Percentiles rank a stretch among this genome's conserved stretches.
phyloP scores from a whole-genome alignment of 2,888 invertebrate species.

The Eupithecia centaureata region DNA sequence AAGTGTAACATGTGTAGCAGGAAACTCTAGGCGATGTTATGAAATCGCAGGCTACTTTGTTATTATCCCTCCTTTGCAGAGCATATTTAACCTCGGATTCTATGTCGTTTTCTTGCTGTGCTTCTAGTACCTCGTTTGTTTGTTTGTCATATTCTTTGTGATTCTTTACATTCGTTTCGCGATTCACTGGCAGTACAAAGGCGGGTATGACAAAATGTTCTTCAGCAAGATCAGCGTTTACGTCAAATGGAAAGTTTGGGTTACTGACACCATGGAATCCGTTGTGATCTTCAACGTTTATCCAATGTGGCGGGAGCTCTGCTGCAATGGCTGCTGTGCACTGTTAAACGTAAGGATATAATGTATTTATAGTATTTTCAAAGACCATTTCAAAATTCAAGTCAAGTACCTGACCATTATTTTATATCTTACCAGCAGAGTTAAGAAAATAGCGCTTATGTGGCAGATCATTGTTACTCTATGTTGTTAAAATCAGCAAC shows the following conservation, averaged over 20 bases:
- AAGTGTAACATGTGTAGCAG: slow-evolving; percentile 10
- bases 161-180: not conserved
- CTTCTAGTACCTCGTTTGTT: not conserved
- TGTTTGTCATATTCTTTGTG: not conserved
- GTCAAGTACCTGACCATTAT: not conserved
- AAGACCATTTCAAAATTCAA: not conserved
- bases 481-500: not conserved
- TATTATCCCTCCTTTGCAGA: not conserved
- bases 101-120: not conserved
- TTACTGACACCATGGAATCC: not conserved
- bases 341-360: not conserved
- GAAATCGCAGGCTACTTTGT: slow-evolving; percentile 7
- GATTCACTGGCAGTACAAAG: not conserved
- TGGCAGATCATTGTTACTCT: slow-evolving; percentile 5
- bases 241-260: not conserved
- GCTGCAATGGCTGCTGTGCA: not conserved
- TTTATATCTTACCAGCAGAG: not conserved
- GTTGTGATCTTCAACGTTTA: not conserved
- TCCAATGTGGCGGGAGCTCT: not conserved
- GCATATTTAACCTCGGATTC: not conserved
- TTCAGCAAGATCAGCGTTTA: not conserved
- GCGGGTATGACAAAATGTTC: not conserved
- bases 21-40: slow-evolving; percentile 7
- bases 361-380: not conserved
- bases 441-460: not conserved